Base-by-base conservation (phyloP, 1,140 invertebrate genomes). In the Scaptomyza graminum region DNA sequence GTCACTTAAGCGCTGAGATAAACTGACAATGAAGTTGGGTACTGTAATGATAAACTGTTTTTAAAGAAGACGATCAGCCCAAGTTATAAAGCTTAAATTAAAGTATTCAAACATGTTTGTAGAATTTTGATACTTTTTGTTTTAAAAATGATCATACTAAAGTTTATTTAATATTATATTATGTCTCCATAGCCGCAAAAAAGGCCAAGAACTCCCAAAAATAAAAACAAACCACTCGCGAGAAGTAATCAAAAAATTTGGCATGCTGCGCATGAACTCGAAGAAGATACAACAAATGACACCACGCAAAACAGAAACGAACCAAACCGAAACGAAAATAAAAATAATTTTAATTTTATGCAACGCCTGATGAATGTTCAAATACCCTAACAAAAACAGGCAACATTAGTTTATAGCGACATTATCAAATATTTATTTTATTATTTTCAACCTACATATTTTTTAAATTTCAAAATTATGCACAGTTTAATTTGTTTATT, bases 271-370 rank as follows among this genome's bases (percentile, higher is more conserved):
- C 74, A 71, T 78, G 80, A 74, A 73, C 52, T 63, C 39, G 46
- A 72, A 50, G 15, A 64, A 67, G 47, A 71, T 51, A 76, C 73
- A 64, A 79, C 57, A 83, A 83, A 83, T 79, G 79, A 72, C 75
- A 79, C 79, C 71, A 71, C 75, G 67, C 71, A 84, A 79, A 79
- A 73, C 68, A 73, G 34, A 76, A 66, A 52, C 52, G 65, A 59
- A 72, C 63, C 65, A 65, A 83, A 54, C 22, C 47, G 62, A 69
- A 63, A 1, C 44, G 28, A 62, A 63, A 64, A 34, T 12, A 54
- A 76, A 65, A 82, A 76, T 71, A 74, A 71, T 87, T 74, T 80
- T 64, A 71, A 80, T 81, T 77, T 87, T 74, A 56, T 64, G 66
- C 74, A 61, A 56, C 61, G 77, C 54, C 18, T 59, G 46, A 16